Conservation (phyloP, 2,797 vertebrate genomes). For the Borostomias antarcticus region DNA sequence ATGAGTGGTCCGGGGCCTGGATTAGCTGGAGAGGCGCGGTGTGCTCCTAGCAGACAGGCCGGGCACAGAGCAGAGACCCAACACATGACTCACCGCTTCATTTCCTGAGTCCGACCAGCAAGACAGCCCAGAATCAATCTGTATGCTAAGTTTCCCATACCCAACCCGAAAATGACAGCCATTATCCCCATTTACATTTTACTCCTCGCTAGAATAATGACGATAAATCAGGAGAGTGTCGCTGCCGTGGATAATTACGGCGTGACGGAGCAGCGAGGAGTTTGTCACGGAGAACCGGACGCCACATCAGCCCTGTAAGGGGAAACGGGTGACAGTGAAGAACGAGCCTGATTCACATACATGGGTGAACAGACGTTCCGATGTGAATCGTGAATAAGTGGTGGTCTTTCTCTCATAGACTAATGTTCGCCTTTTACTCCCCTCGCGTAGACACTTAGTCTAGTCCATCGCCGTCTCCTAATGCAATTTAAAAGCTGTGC, state of each 20-base stretch:
- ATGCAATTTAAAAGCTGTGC: background rate
- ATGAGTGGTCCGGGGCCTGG: slow-evolving; percentile 27
- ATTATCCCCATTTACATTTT: slow-evolving; percentile 82
- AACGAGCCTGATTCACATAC: slow-evolving; percentile 64
- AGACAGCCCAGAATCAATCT: slow-evolving; percentile 75
- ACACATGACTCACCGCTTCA: slow-evolving; percentile 60
- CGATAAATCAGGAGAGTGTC: slow-evolving; percentile 75
- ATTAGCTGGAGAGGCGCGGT: slow-evolving; percentile 30
- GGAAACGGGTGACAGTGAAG: slow-evolving; percentile 70
- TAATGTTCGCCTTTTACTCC: slow-evolving; percentile 23
- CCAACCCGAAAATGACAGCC: slow-evolving; percentile 74
- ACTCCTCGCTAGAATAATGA: slow-evolving; percentile 72
- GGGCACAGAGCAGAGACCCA: slow-evolving; percentile 41
- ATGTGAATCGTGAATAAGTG: slow-evolving; percentile 48
- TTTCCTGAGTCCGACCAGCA: slow-evolving; percentile 62
- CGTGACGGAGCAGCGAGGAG: slow-evolving; percentile 54
- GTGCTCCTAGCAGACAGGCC: slow-evolving; percentile 17
- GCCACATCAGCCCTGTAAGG: slow-evolving; percentile 40
- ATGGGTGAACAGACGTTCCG: slow-evolving; percentile 52
- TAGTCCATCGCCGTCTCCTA: background rate
- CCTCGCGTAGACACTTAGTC: slow-evolving; percentile 2
- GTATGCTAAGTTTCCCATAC: slow-evolving; percentile 62
- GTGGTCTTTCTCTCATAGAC: slow-evolving; percentile 15
- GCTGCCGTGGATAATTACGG: slow-evolving; percentile 73
- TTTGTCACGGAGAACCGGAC: slow-evolving; percentile 45